Base-by-base conservation (phyloP, 2,888 invertebrate genomes). In the Ecdyonurus torrentis region DNA sequence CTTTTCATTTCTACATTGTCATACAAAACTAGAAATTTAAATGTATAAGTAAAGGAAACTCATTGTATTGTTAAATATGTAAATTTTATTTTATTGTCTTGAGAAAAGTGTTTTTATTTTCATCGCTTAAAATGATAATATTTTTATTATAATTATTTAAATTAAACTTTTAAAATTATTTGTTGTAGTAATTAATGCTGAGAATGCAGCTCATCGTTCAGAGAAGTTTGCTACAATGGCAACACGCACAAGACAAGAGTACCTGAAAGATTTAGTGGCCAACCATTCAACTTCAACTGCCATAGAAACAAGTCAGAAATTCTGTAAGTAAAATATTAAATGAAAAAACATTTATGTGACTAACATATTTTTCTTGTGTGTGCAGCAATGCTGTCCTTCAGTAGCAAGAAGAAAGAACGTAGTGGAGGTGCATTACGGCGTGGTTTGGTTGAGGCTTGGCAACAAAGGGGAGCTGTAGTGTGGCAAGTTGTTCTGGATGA, bases 151-250 rank as follows among this genome's bases (percentile, higher is more conserved):
- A 2, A 23, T 59, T 15, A 23, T 23, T 37, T 25, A 25, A 50
- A 19, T 2, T 50, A 23, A 61, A 22, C 5, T 0, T 25, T 18
- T 25, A 52, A 61, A 19, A 22, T 22, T 64, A 67, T 68, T 53
- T 63, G 58, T 70, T 73, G 18, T 70, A 81, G 89, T 93, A 53
- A 92, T 97, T 67, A 97, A 97, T 75, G 96, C 93, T 23, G 96
- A 97, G 74, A 95, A 95, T 76, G 95, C 96, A 15, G 95, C 95
- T 15, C 94, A 96, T 73, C 84, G 91, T 69, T 94, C 95, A 58
- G 93, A 95, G 71, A 97, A 97, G 77, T 97, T 97, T 76, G 90
- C 91, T 62, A 92, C 93, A 60, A 96, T 97, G 95, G 95, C 96
- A 15, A 92, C 91, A 10, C 82, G 97, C 69, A 97, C 97, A 55